Evolutionary conservation across 2,888 invertebrate species (phyloP).

Genomic region (Sinelater perroti): DNA sequence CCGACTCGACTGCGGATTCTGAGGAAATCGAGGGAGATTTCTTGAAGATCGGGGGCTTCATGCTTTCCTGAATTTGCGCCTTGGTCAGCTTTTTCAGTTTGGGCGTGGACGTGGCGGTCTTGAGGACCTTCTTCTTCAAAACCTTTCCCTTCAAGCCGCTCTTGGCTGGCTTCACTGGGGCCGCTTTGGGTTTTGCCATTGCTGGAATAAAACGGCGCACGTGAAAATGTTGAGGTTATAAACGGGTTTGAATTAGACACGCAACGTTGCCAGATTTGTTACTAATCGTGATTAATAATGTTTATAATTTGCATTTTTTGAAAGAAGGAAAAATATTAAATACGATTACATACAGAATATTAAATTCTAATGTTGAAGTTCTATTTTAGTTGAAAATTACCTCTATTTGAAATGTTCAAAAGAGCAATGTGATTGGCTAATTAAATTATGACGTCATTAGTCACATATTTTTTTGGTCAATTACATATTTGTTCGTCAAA

Average conservation of each 20-base stretch:
- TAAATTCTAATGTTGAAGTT: no score
- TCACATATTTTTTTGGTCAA: no score
- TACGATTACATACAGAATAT: no score
- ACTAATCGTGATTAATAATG: no score
- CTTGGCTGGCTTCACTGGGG: neutral
- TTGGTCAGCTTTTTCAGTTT: neutral
- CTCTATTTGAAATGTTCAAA: no score
- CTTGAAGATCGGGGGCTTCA: neutral
- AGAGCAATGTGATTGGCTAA: no score
- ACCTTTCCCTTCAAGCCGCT: neutral
- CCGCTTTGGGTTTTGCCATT: conserved; percentile 4
- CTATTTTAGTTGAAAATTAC: no score
- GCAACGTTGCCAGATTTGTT: neutral
- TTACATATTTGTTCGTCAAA: no score
- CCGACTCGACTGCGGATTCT: neutral
- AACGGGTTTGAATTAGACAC: neutral
- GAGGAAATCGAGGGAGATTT: neutral
- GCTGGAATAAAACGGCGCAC: neutral
- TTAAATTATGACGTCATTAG: no score
- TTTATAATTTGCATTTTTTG: no score
- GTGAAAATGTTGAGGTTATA: conserved; percentile 5
- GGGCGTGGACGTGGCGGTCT: neutral
- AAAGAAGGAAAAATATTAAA: no score
- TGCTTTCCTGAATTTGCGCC: no score
- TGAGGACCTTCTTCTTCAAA: neutral